A percentile compares a stretch with the other conserved stretches of the same genome.
phyloP scores from a whole-genome alignment of 1,140 invertebrate species.

The Diabrotica virgifera region DNA sequence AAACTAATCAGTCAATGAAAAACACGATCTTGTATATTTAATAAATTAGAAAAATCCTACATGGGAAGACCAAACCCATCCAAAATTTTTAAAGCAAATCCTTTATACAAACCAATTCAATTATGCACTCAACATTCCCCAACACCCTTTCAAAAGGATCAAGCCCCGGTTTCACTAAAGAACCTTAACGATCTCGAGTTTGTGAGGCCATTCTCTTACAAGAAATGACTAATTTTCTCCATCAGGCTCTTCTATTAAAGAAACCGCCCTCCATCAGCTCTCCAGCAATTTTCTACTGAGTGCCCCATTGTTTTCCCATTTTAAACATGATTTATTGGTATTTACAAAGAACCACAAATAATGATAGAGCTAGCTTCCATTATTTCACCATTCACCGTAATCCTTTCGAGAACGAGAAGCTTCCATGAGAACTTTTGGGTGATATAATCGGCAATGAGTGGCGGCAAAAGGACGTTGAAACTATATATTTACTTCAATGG shows the following conservation, averaged over 20 bases:
- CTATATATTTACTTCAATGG: too few relatives aligned
- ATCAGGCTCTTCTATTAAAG: neutral
- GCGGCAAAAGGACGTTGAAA: too few relatives aligned
- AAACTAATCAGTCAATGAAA: too few relatives aligned
- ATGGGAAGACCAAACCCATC: too few relatives aligned
- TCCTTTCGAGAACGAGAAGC: constrained; percentile 1
- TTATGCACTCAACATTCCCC: too few relatives aligned
- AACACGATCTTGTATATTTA: too few relatives aligned
- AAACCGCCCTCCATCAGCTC: neutral
- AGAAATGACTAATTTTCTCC: neutral
- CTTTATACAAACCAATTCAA: too few relatives aligned
- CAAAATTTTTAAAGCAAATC: too few relatives aligned
- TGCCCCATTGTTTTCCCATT: constrained; percentile 2
- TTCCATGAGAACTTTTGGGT: neutral
- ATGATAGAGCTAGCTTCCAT: constrained; percentile 1
- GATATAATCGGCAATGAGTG: neutral
- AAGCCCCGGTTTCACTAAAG: too few relatives aligned
- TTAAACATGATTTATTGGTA: constrained; percentile 8
- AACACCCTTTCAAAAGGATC: too few relatives aligned
- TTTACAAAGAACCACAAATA: constrained; percentile 5
- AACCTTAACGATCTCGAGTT: too few relatives aligned
- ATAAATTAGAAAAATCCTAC: too few relatives aligned
- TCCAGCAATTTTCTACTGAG: neutral
- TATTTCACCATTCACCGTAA: neutral
- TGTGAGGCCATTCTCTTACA: neutral